Conservation (phyloP, 2,113 vertebrate genomes). For the Mormyrus lacerda region DNA sequence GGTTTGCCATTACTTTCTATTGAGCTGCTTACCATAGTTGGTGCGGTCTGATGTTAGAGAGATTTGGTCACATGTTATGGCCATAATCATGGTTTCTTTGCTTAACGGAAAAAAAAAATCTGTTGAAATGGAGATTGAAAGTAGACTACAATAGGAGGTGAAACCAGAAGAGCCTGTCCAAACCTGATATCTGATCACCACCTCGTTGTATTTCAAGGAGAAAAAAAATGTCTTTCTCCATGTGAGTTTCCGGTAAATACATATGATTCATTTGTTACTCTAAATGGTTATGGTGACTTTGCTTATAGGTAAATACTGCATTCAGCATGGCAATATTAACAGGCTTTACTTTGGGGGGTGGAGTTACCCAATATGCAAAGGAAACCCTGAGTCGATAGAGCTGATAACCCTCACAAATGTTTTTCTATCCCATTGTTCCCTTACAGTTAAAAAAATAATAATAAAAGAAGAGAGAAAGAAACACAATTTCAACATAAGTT, state of each 20-base stretch:
- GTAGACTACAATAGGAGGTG: neutral
- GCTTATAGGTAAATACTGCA: neutral
- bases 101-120: neutral
- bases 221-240: neutral
- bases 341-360: neutral
- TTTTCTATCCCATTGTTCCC: neutral
- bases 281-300: neutral
- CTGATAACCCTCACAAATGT: neutral
- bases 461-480: too few species aligned
- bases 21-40: neutral
- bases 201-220: neutral
- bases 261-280: neutral
- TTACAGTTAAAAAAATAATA: neutral
- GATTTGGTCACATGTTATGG: neutral
- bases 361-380: neutral
- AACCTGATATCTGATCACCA: neutral
- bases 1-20: neutral
- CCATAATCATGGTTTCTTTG: neutral
- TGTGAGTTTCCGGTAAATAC: neutral
- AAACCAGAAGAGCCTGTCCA: slow-evolving; percentile 10
- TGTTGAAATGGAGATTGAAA: neutral
- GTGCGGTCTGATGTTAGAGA: neutral
- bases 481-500: neutral
- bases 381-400: neutral
- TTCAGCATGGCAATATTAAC: neutral